Conservation (phyloP, 2,888 invertebrate genomes). For the Spisula solida region DNA sequence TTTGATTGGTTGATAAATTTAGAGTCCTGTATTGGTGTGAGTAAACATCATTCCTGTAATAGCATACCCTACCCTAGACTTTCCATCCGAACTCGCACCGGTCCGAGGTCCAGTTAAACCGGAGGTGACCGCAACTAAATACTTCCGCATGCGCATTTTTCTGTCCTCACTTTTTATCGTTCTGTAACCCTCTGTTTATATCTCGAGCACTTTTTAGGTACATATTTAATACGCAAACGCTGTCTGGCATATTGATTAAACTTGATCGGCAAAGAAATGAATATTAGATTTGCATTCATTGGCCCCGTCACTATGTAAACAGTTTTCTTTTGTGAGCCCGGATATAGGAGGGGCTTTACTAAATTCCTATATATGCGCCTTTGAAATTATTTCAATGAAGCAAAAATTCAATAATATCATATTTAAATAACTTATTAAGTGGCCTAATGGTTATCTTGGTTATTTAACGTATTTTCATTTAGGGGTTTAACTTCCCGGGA, state of each 20-base stretch:
- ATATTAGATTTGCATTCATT: neutral
- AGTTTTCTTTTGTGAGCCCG: neutral
- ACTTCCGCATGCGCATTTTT: neutral
- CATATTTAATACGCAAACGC: neutral
- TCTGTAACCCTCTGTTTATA: neutral
- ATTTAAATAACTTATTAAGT: neutral
- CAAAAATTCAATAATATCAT: neutral
- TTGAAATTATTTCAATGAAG: neutral
- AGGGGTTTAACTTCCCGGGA: neutral
- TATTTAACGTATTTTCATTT: constrained; percentile 6
- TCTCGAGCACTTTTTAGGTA: neutral
- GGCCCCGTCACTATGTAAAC: neutral
- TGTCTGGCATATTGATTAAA: neutral
- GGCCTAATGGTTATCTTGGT: neutral
- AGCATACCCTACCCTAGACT: no score
- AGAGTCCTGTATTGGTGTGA: no score
- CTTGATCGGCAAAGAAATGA: neutral
- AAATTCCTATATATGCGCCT: neutral
- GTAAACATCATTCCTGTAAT: no score
- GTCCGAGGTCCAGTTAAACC: neutral
- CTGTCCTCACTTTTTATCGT: neutral
- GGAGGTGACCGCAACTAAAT: neutral
- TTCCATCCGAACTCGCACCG: no score
- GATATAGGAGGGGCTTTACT: neutral
- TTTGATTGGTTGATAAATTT: no score